Base-by-base conservation (phyloP, 2,797 vertebrate genomes). In the Myotis myotis region DNA sequence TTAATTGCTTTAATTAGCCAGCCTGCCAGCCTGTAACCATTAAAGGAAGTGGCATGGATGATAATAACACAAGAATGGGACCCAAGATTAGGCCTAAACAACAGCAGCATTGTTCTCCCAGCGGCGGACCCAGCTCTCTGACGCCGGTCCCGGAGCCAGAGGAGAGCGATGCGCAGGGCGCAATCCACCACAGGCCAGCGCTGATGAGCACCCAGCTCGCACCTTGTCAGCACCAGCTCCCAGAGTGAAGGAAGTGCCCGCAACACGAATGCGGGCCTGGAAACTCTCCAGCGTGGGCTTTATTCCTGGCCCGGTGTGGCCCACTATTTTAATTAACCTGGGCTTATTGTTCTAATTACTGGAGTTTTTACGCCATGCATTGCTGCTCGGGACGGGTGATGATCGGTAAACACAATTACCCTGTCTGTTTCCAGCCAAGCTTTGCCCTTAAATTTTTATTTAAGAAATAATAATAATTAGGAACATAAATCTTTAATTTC, bases 301-400 rank as follows among this genome's bases (percentile, higher is more conserved):
- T 94, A 44, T 95, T 96, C 95, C 94, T 90, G 62, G 92, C 92
- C 93, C 93, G 94, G 95, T 89, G 96, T 91, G 96, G 95, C 79
- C 93, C 82, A n/a, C 96, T 96, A 94, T 96, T 97, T 97, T 97
- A 97, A 97, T 97, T 97, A 97, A 97, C 97, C 97, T 96, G 90
- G 93, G 94, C 95, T 97, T 96, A 97, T 96, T 97, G 92, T 97
- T 96, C 94, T 96, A 97, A 97, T 97, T 96, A 97, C 96, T 96
- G 82, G 90, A 96, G 90, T 94, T 96, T 96, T 96, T 57, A 96
- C 87, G 64, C 75, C 5, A 2, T 75, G 93, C 81, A 89, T 96
- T 71, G 79, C 94, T 92, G 88, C 92, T 96, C 1, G 0, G 75
- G 55, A 95, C 60, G 80, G 47, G 82, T 23, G 95, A 92, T 9